Evolutionary conservation across 1,140 invertebrate genomes (phyloP).

Genomic region (Parasteatoda tepidariorum): DNA sequence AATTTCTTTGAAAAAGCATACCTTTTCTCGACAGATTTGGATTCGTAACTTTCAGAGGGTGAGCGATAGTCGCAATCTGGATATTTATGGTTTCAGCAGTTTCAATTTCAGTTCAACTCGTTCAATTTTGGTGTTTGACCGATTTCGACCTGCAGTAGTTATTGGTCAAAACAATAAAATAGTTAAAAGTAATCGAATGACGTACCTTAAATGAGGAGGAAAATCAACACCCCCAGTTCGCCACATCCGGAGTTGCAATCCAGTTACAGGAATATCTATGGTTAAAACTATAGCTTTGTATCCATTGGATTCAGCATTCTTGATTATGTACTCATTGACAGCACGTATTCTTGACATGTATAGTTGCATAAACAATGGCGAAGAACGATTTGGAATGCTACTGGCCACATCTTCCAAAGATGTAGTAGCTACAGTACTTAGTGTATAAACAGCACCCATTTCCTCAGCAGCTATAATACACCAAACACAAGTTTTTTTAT

Average conservation of each 20-base stretch:
- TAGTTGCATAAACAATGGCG: slow-evolving; percentile 83
- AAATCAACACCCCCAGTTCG: slow-evolving; percentile 82
- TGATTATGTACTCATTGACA: slow-evolving; percentile 79
- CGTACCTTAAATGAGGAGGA: slow-evolving; percentile 81
- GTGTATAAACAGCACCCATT: slow-evolving; percentile 80
- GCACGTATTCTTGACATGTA: slow-evolving; percentile 83
- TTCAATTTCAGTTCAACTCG: too few relatives aligned
- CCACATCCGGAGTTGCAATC: slow-evolving; percentile 80
- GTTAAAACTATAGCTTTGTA: slow-evolving; percentile 91
- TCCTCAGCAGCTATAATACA: slow-evolving; percentile 81
- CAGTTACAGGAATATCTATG: slow-evolving; percentile 88
- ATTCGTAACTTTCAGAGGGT: too few relatives aligned
- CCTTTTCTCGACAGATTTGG: too few relatives aligned
- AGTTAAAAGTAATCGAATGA: too few relatives aligned
- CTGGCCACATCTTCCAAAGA: slow-evolving; percentile 87
- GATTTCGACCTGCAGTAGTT: too few relatives aligned
- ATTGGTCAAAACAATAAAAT: too few relatives aligned
- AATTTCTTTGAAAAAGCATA: too few relatives aligned
- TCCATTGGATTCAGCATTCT: slow-evolving; percentile 83
- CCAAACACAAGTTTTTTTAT: too few relatives aligned
- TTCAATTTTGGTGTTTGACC: too few relatives aligned
- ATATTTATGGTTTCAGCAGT: too few relatives aligned
- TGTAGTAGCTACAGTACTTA: slow-evolving; percentile 87
- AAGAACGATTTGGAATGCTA: slow-evolving; percentile 81
- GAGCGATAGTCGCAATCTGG: too few relatives aligned